Conservation (phyloP, 2,113 vertebrate species). For the Cochlearius cochlearius region DNA sequence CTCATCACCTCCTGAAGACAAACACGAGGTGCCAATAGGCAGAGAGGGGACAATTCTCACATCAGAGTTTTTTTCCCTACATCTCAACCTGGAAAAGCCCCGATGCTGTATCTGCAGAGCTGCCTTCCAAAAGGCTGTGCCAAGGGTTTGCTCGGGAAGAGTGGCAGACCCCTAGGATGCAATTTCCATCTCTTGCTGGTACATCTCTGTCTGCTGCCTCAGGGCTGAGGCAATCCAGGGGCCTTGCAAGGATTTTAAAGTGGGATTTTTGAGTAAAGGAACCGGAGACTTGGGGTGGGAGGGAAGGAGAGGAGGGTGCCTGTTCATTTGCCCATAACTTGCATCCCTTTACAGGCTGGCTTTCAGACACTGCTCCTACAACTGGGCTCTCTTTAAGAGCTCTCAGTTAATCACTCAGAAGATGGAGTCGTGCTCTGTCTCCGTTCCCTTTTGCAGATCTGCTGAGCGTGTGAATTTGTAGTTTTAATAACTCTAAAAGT, state of each 20-base stretch:
- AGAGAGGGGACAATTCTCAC: background rate
- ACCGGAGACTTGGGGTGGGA: fast-evolving
- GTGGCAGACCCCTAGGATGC: fast-evolving
- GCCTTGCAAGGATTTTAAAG: background rate
- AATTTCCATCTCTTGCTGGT: background rate
- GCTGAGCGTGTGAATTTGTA: background rate
- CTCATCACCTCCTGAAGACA: background rate
- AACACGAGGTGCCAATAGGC: background rate
- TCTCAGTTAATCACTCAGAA: background rate
- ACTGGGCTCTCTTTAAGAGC: background rate
- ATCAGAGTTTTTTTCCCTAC: too few relatives aligned
- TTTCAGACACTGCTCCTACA: background rate
- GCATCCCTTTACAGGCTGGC: background rate
- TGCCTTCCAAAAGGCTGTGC: background rate
- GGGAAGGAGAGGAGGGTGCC: background rate
- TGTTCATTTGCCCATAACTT: background rate
- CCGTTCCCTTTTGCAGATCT: background rate
- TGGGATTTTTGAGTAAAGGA: background rate
- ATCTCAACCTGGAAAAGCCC: background rate
- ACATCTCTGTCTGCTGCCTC: fast-evolving
- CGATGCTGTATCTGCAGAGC: fast-evolving
- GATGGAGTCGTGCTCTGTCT: background rate
- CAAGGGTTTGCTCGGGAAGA: background rate
- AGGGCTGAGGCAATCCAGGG: background rate
- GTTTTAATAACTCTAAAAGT: background rate